These are phyloP conservation scores for Holcopasites calliopsidis DNA, from an alignment of 1,140 invertebrate species.

Conservation along the genomic window DNA sequence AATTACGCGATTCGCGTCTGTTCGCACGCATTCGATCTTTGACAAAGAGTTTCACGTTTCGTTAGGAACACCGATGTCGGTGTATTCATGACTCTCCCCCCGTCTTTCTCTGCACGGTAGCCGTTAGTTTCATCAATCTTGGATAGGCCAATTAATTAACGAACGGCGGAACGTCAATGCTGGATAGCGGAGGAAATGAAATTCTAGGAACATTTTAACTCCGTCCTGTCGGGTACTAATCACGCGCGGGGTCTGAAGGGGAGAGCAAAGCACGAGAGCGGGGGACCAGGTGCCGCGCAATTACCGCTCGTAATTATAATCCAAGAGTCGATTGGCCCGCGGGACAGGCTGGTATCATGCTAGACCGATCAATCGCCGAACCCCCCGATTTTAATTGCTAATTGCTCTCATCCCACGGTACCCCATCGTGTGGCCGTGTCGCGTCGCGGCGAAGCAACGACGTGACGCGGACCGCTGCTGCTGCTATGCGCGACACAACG, in stretches of 20 bases:
- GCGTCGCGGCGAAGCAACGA: slow-evolving; percentile 41
- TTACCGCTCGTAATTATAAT: slow-evolving; percentile 68
- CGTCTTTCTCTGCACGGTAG: neutral
- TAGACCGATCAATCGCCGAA: slow-evolving; percentile 50
- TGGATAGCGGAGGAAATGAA: neutral
- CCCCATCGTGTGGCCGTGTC: slow-evolving; percentile 27
- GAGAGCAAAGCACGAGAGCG: neutral
- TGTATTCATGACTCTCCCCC: too few species aligned
- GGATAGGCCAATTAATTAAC: neutral
- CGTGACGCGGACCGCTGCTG: slow-evolving; percentile 22
- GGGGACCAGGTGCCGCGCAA: slow-evolving; percentile 38
- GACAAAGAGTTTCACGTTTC: neutral
- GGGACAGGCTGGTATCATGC: slow-evolving; percentile 45
- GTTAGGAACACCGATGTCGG: too few species aligned
- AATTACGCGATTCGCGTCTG: too few species aligned
- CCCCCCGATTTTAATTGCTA: slow-evolving; percentile 68
- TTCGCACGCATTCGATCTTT: neutral
- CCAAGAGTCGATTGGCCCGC: slow-evolving; percentile 57
- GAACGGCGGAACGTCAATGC: neutral
- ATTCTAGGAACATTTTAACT: slow-evolving; percentile 31
- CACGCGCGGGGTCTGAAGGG: neutral
- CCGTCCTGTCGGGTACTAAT: slow-evolving; percentile 16
- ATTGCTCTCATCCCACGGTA: slow-evolving; percentile 48
- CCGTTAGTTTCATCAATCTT: neutral
- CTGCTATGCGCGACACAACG: slow-evolving; percentile 32